phyloP scores from a whole-genome alignment of 23 tunicate genomes.

The Corella eumyota region DNA sequence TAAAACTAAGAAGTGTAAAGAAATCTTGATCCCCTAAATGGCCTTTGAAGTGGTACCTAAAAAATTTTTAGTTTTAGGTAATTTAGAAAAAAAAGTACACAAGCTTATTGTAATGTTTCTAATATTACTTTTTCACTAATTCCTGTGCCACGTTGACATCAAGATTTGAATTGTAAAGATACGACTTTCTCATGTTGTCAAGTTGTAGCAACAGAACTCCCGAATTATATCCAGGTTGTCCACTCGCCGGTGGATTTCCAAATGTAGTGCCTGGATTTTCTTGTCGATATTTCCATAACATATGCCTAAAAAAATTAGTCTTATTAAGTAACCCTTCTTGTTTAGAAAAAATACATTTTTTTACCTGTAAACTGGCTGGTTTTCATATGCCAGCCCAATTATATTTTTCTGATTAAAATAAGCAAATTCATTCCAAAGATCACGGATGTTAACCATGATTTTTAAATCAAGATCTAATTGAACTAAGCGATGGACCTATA shows the following conservation, averaged over 20 bases:
- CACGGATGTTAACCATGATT: conserved; percentile 53
- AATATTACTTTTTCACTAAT: conserved; percentile 36
- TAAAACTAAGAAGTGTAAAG: conserved; percentile 62
- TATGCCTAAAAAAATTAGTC: conserved; percentile 42
- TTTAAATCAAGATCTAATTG: conserved; percentile 79
- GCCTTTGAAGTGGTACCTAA: conserved; percentile 69
- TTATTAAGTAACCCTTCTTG: no score
- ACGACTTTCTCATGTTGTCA: conserved; percentile 38
- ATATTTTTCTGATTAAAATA: conserved; percentile 47
- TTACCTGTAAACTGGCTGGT: conserved; percentile 84
- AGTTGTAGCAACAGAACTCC: conserved; percentile 77
- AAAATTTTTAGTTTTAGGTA: background rate
- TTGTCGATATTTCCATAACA: conserved; percentile 75
- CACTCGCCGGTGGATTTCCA: conserved; percentile 69
- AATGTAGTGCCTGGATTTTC: conserved; percentile 69
- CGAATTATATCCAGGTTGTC: conserved; percentile 78
- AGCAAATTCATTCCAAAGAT: conserved; percentile 70
- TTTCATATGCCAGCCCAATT: conserved; percentile 67
- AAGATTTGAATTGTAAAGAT: conserved; percentile 49
- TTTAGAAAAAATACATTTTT: no score
- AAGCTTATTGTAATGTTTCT: background rate
- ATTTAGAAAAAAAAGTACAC: conserved; percentile 2
- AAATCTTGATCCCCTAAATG: conserved; percentile 95
- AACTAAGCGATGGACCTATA: conserved; percentile 55
- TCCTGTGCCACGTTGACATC: conserved; percentile 22